Conservation (phyloP, 2,888 invertebrate genomes). For the Pachymerium ferrugineum region DNA sequence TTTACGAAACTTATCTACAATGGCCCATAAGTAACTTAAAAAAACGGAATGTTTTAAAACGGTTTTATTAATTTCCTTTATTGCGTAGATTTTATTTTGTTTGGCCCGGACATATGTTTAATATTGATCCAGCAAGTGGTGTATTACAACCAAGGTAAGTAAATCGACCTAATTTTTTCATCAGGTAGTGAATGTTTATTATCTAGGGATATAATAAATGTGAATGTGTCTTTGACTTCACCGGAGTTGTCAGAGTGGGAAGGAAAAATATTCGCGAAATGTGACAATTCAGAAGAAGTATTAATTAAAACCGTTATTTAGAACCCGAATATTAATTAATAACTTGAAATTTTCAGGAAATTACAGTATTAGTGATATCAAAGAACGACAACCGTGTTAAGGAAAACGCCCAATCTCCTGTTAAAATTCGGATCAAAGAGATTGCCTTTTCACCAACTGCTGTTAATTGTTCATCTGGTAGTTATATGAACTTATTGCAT, state of each 20-base stretch:
- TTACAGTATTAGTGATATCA: background rate
- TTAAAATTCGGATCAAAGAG: background rate
- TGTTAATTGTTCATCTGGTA: background rate
- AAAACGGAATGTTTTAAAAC: background rate
- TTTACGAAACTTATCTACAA: too few relatives aligned
- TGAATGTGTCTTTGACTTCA: background rate
- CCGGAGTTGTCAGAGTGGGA: background rate
- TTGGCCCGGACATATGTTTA: conserved; percentile 16
- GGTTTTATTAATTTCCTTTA: background rate
- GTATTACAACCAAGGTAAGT: background rate
- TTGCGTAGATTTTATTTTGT: conserved; percentile 4
- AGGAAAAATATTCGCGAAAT: background rate
- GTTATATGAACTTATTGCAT: background rate
- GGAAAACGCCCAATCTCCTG: background rate
- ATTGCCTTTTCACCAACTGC: background rate
- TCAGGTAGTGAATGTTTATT: background rate
- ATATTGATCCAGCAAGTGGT: background rate
- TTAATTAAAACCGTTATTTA: too few relatives aligned
- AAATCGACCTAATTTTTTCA: background rate
- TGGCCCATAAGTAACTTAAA: too few relatives aligned
- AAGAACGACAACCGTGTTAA: background rate
- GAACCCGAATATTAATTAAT: background rate
- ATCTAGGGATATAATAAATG: background rate
- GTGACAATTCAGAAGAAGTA: background rate
- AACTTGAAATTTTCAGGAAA: background rate